phyloP scores from a whole-genome alignment of 2,797 vertebrate species.

The Cuculus canorus region DNA sequence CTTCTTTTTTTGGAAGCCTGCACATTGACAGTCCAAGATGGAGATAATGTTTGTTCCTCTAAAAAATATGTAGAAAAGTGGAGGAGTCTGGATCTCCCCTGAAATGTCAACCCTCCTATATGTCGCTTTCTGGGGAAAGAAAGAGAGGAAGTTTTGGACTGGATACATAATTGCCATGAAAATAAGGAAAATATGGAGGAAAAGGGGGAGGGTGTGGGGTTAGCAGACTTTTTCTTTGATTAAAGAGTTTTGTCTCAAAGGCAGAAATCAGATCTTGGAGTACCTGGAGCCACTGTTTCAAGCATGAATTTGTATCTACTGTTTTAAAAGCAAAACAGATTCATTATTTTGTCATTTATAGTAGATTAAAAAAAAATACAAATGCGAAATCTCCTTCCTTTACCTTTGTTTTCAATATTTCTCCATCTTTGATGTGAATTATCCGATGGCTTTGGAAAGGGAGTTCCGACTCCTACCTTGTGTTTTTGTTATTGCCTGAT shows the following conservation, averaged over 20 bases:
- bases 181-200: neutral
- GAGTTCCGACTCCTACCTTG: neutral
- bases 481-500: neutral
- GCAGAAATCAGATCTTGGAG: neutral
- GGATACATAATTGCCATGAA: neutral
- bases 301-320: neutral
- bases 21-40: neutral
- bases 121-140: neutral
- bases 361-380: neutral
- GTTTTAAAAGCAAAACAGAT: neutral
- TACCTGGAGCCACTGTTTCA: neutral
- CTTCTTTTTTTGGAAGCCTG: neutral
- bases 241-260: neutral
- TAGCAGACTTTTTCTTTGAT: neutral
- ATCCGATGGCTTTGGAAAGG: neutral
- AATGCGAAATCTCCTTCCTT: accelerated
- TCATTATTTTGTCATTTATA: neutral
- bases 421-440: neutral
- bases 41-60: neutral
- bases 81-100: neutral
- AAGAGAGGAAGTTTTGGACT: neutral
- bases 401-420: neutral
- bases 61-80: neutral
- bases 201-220: neutral
- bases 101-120: neutral